Percentiles rank a stretch among this genome's conserved stretches.
These are phyloP conservation scores for Ceuthmochares aereus DNA, from an alignment of 2,113 vertebrate genomes.

Conservation along the genomic window DNA sequence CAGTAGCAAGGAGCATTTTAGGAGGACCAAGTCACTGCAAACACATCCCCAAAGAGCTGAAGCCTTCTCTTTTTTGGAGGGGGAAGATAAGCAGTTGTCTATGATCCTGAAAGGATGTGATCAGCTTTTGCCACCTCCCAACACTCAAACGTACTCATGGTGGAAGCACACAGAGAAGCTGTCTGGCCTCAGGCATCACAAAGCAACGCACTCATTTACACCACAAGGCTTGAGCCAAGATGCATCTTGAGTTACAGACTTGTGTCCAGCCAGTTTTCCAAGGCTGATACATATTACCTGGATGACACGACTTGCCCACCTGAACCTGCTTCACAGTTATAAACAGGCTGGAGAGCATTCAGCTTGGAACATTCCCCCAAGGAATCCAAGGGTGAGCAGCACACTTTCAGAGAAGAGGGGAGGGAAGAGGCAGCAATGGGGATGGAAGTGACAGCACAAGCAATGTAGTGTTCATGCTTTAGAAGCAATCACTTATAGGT, in stretches of 20 bases:
- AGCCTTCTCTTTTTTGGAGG: not conserved
- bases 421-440: rapidly evolving
- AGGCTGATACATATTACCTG: not conserved
- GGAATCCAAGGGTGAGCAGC: rapidly evolving
- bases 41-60: not conserved
- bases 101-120: not conserved
- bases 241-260: not conserved
- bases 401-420: not conserved
- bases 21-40: not conserved
- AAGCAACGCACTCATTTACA: not conserved
- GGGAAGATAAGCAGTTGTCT: not conserved
- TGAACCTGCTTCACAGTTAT: not conserved
- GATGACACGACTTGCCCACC: not conserved
- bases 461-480: rapidly evolving
- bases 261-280: not conserved
- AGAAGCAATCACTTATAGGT: not conserved
- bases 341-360: not conserved
- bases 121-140: not conserved
- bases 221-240: not conserved
- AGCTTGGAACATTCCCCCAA: not conserved
- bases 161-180: not conserved
- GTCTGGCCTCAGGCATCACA: not conserved
- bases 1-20: not conserved
- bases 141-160: rapidly evolving
- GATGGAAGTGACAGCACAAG: not conserved